phyloP scores from a whole-genome alignment of 2,113 vertebrate species.

The Natator depressus region DNA sequence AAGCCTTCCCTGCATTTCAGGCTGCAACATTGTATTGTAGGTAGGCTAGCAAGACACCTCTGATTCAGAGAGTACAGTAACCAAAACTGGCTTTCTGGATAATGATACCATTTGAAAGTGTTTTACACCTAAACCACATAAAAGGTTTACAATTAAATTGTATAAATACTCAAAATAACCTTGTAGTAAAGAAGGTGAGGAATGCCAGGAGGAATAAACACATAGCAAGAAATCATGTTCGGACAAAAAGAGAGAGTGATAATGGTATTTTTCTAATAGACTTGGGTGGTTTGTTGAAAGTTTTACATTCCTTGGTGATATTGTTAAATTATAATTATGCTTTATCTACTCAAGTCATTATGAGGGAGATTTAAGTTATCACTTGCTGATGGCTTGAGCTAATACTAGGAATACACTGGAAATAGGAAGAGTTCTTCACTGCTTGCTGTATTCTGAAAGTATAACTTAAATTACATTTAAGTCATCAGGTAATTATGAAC shows the following conservation, averaged over 20 bases:
- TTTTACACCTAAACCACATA: not conserved
- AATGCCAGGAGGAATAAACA: constrained; percentile 28
- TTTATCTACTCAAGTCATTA: constrained; percentile 70
- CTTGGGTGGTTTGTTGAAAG: constrained; percentile 47
- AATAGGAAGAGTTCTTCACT: constrained; percentile 44
- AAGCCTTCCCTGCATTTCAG: constrained; percentile 53
- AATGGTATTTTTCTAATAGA: not conserved
- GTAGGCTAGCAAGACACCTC: constrained; percentile 57
- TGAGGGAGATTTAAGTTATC: constrained; percentile 58
- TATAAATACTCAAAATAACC: constrained; percentile 46
- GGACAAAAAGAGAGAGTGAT: not conserved
- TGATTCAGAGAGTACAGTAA: constrained; percentile 66
- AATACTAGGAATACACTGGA: constrained; percentile 37
- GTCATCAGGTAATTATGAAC: constrained; percentile 83
- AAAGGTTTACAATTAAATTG: constrained; percentile 7
- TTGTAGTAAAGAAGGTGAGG: constrained; percentile 38
- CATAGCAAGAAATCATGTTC: constrained; percentile 21
- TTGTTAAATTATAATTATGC: constrained; percentile 59
- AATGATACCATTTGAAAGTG: not conserved
- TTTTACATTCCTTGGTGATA: constrained; percentile 38
- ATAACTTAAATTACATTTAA: constrained; percentile 80
- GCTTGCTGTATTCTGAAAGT: constrained; percentile 68
- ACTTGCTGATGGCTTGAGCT: constrained; percentile 50
- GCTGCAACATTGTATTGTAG: constrained; percentile 47
- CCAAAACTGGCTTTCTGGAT: constrained; percentile 58